phyloP scores from a whole-genome alignment of 2,113 vertebrate genomes.

The Rhea pennata region DNA sequence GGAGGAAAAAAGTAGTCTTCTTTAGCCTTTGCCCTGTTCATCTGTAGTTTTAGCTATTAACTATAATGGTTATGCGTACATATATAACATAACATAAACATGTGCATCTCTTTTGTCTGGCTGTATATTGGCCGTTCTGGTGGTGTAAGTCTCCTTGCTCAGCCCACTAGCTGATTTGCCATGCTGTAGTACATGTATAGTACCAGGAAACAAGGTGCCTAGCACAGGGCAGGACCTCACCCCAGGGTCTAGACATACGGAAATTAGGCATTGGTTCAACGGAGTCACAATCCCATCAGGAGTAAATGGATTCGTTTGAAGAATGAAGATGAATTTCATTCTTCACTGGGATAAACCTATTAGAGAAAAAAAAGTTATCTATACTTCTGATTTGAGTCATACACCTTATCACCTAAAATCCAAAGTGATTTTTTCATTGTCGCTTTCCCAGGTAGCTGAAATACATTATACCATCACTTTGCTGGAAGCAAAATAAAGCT shows the following conservation, averaged over 20 bases:
- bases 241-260: not conserved
- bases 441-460: not conserved
- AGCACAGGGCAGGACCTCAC: not conserved
- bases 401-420: not conserved
- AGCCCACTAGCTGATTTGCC: not conserved
- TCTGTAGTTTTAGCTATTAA: not conserved
- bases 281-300: not conserved
- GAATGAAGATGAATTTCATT: not conserved
- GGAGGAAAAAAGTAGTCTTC: not conserved
- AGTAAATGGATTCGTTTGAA: not conserved
- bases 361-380: not conserved
- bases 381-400: not conserved
- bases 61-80: not conserved
- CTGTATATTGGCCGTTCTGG: not conserved
- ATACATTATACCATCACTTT: conserved; percentile 5
- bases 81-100: not conserved
- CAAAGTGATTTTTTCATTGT: conserved; percentile 14
- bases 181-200: not conserved
- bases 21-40: not conserved
- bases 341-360: not conserved
- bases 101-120: not conserved
- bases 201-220: not conserved
- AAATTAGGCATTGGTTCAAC: not conserved
- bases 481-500: conserved; percentile 7
- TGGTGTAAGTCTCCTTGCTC: accelerated